Conservation (phyloP, 92 coral and sea anemone genomes). For the Actinernus sp. region DNA sequence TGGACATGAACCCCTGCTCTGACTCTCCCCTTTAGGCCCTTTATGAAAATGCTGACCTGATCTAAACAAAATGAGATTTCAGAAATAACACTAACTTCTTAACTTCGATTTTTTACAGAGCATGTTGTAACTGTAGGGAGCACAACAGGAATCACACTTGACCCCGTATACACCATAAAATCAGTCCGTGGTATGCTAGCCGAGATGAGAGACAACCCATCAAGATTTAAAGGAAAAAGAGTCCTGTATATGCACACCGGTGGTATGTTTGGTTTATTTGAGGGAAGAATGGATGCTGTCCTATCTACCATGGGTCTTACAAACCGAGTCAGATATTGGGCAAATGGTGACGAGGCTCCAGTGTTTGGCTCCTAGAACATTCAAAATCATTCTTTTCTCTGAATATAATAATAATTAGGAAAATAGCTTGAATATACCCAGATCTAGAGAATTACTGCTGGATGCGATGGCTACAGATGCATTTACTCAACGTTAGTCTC, state of each 20-base stretch:
- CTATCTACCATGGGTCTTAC: not conserved
- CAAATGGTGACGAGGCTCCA: slow-evolving; percentile 23
- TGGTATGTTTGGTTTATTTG: slow-evolving; percentile 80
- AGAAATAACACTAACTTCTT: too few species aligned
- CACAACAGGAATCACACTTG: slow-evolving; percentile 78
- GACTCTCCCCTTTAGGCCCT: too few species aligned
- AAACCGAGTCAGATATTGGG: slow-evolving; percentile 33
- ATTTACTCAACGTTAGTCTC: too few species aligned
- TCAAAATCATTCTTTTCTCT: too few species aligned
- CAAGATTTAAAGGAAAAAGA: slow-evolving; percentile 71
- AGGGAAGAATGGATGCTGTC: slow-evolving; percentile 62
- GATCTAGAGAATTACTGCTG: too few species aligned
- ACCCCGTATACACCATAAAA: slow-evolving; percentile 82
- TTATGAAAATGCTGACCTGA: too few species aligned
- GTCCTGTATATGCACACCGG: slow-evolving; percentile 87
- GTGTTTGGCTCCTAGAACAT: too few species aligned
- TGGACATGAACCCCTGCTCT: too few species aligned
- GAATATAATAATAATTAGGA: too few species aligned
- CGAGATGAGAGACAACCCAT: slow-evolving; percentile 78
- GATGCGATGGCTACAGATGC: too few species aligned
- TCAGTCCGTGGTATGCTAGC: slow-evolving; percentile 83
- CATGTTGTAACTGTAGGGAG: slow-evolving; percentile 62
- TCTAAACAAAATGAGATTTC: too few species aligned
- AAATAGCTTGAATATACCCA: too few species aligned
- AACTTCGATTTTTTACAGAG: slow-evolving; percentile 42